Conservation (phyloP, 2,797 vertebrate species). For the Parauchenoglanis ngamensis region DNA sequence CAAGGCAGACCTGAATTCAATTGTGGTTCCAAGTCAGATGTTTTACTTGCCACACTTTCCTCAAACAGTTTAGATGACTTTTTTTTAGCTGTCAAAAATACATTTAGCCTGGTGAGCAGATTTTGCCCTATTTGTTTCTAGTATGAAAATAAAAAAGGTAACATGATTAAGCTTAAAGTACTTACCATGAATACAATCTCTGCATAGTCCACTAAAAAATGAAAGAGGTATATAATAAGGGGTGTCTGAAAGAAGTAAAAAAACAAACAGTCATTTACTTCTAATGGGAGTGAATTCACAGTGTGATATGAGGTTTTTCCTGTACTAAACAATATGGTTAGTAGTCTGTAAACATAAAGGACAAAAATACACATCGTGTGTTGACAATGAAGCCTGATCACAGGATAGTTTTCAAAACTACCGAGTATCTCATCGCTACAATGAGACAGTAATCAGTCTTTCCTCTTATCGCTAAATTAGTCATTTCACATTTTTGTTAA, state of each 20-base stretch:
- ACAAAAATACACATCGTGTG: background rate
- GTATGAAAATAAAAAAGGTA: background rate
- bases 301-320: background rate
- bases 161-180: slow-evolving; percentile 16
- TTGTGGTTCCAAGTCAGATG: background rate
- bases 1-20: background rate
- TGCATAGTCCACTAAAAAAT: slow-evolving; percentile 94
- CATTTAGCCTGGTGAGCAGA: background rate
- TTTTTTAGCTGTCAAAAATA: background rate
- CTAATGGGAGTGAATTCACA: background rate
- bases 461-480: background rate
- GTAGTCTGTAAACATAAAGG: background rate
- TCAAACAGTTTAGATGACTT: background rate
- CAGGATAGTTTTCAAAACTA: background rate
- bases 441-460: background rate
- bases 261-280: background rate
- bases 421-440: background rate
- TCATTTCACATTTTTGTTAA: background rate
- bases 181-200: slow-evolving; percentile 97
- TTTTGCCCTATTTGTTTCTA: background rate
- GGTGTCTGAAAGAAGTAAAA: slow-evolving; percentile 82
- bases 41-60: background rate
- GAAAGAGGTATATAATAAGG: slow-evolving; percentile 94
- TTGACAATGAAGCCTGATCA: background rate
- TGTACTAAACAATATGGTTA: background rate